Percentiles rank a stretch among this genome's conserved stretches.
Conservation (phyloP, 2,888 invertebrate species). For the Flexamia atlantica region DNA sequence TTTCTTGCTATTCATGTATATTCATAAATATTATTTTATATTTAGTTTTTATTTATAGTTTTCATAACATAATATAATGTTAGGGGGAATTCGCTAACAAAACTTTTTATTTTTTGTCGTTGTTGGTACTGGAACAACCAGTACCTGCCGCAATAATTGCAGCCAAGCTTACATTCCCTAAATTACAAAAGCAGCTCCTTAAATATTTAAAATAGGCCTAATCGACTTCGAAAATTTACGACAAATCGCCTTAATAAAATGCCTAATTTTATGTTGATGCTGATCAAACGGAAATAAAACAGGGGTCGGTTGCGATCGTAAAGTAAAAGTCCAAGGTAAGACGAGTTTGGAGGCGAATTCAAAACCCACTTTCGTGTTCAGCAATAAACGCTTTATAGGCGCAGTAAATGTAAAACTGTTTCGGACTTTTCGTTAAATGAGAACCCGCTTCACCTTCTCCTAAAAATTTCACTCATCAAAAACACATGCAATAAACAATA, state of each 20-base stretch:
- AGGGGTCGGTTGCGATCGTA: background rate
- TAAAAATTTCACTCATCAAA: constrained; percentile 3
- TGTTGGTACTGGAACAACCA: too few species aligned
- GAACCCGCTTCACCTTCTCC: background rate
- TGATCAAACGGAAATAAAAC: constrained; percentile 7
- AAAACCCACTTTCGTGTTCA: constrained; percentile 21
- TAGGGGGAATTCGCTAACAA: too few species aligned
- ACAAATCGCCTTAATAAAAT: constrained; percentile 8
- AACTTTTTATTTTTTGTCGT: too few species aligned
- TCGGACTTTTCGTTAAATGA: constrained; percentile 34
- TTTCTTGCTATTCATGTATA: too few species aligned
- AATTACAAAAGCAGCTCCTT: too few species aligned
- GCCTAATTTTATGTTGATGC: constrained; percentile 9
- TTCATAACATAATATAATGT: too few species aligned
- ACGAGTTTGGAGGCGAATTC: constrained; percentile 26
- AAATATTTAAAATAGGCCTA: too few species aligned
- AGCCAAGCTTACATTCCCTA: too few species aligned
- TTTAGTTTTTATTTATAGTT: too few species aligned
- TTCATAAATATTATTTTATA: too few species aligned
- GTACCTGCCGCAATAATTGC: too few species aligned
- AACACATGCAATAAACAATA: background rate
- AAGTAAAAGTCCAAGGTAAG: constrained; percentile 28
- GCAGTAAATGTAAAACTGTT: constrained; percentile 40
- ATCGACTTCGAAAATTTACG: too few species aligned
- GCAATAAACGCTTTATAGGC: constrained; percentile 32